These are phyloP conservation scores for Bujurquina vittata DNA, from an alignment of 2,113 vertebrate genomes.

Conservation along the genomic window DNA sequence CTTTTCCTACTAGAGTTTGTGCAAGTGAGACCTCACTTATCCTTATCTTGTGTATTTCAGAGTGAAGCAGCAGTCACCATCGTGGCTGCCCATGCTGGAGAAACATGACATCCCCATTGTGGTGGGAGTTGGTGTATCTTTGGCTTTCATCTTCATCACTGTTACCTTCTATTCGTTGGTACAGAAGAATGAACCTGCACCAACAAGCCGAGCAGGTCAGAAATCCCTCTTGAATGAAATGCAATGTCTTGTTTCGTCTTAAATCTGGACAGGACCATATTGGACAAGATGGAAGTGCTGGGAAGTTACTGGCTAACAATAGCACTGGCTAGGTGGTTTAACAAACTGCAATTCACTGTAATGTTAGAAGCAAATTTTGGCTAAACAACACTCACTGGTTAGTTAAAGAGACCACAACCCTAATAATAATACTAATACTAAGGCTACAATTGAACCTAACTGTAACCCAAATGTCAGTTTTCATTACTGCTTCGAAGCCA, in stretches of 20 bases:
- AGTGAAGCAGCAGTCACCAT: constrained; percentile 65
- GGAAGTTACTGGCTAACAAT: not conserved
- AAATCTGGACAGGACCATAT: not conserved
- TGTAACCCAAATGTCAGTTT: not conserved
- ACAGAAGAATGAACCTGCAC: constrained; percentile 78
- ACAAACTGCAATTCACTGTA: not conserved
- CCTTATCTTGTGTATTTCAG: constrained; percentile 40
- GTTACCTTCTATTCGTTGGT: constrained; percentile 84
- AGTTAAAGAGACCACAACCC: not conserved
- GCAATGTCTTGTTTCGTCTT: not conserved
- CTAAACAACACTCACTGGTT: not conserved
- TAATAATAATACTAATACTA: not conserved
- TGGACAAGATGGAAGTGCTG: not conserved
- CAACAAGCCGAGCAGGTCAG: constrained; percentile 75
- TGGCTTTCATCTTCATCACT: constrained; percentile 83
- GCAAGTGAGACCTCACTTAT: not conserved
- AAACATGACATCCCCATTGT: constrained; percentile 85
- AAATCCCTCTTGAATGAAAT: not conserved
- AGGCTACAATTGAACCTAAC: not conserved
- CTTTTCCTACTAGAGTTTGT: not conserved
- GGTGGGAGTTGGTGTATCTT: constrained; percentile 81
- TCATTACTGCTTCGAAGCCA: not conserved
- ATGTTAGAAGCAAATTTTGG: not conserved
- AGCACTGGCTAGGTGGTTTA: not conserved
- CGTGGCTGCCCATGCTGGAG: constrained; percentile 79